Evolutionary conservation across 2,113 vertebrate genomes (phyloP), one percentile per base, ranked within the genome.

Genomic region (Brachionichthys hirsutus): DNA sequence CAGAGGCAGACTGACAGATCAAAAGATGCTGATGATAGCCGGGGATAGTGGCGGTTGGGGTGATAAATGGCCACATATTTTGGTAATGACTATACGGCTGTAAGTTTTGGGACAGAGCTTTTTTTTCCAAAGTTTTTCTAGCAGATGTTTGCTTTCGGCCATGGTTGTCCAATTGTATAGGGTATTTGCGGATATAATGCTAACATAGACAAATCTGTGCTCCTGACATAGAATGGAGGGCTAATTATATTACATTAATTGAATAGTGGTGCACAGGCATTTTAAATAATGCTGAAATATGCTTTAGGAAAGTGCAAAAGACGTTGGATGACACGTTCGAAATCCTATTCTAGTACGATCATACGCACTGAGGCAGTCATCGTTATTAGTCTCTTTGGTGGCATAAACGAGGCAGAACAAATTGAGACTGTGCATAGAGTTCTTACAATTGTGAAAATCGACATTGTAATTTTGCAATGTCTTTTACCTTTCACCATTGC

Each of bases 21-120:
- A 86, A 83, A 78, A 86, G 82, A 78, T 75, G 73, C 50, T 61
- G 75, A 82, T 81, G 81, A 86, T 80, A 82, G 74, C 75, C 51
- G 59, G 50, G 67, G 75, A 35, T 55, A 40, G 54, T 42, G 49
- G 74, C 41, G 45, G 60, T 61, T 63, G 58, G 47, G 43, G 46
- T 84, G 82, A 86, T 80, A 53, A 81, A 88, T 85, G 75, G 62
- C 36, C 46, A 38, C 34, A 43, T 78, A 69, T 44, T 72, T 70
- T 58, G 19, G 40, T 62, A 70, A 67, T 59, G 46, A 76, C 62
- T 73, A 49, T 52, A 34, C 58, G 30, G 17, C 56, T 72, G 54
- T 58, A 74, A 70, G 67, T 76, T 66, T 71, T 42, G 24, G 40
- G 60, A 62, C 66, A 17, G 43, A 73, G 59, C 18, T 42, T 45